A percentile compares a stretch with the other conserved stretches of the same genome.
Evolutionary conservation across 2,888 invertebrate species (phyloP).

Genomic region (Eupeodes latifasciatus): DNA sequence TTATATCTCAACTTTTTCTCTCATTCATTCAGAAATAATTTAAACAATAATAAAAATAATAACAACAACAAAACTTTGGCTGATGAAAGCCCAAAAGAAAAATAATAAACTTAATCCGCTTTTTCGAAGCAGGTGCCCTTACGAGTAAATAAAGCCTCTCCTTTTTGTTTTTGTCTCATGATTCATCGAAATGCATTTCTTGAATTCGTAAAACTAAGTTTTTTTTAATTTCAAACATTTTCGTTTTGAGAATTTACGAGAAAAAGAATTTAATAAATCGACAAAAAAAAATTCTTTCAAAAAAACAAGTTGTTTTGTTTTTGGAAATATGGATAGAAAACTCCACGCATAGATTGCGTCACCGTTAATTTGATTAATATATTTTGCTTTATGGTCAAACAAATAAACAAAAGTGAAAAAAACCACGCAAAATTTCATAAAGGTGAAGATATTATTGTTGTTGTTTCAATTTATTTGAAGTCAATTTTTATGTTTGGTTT

Average conservation of each 20-base stretch:
- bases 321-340: slow-evolving; percentile 29
- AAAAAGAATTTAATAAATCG: neutral
- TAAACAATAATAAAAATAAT: slow-evolving; percentile 5
- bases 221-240: too few relatives aligned
- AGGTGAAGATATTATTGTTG: slow-evolving; percentile 55
- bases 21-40: slow-evolving; percentile 58
- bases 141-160: slow-evolving; percentile 57
- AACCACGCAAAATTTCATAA: slow-evolving; percentile 67
- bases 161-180: slow-evolving; percentile 31
- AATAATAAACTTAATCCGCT: slow-evolving; percentile 23
- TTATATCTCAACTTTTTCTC: slow-evolving; percentile 30
- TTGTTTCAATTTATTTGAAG: slow-evolving; percentile 9
- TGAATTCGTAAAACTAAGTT: slow-evolving; percentile 22
- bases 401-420: neutral
- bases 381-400: slow-evolving; percentile 49
- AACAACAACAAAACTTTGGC: neutral
- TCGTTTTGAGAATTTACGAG: neutral
- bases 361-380: slow-evolving; percentile 71
- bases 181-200: slow-evolving; percentile 67
- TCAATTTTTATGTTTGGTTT: slow-evolving; percentile 15
- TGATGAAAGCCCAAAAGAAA: slow-evolving; percentile 20
- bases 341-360: slow-evolving; percentile 68
- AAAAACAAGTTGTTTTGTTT: neutral
- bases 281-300: neutral
- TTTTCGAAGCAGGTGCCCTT: slow-evolving; percentile 61